Evolutionary conservation across 2,113 vertebrate genomes (phyloP).

Genomic region (Heteronetta atricapilla): DNA sequence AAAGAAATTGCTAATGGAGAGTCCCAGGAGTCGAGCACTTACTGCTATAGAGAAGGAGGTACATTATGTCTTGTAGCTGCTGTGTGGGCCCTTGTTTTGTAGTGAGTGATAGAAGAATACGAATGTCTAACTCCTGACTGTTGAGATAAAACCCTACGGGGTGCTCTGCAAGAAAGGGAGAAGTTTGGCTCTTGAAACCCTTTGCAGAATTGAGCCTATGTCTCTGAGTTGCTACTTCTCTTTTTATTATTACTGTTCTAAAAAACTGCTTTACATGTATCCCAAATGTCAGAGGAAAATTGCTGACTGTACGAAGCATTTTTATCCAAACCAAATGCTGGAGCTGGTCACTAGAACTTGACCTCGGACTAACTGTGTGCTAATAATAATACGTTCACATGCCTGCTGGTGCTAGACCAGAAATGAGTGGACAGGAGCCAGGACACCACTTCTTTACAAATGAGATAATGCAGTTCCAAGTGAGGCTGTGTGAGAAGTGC

Average conservation of each 20-base stretch:
- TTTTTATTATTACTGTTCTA: neutral
- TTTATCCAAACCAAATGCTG: neutral
- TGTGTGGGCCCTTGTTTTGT: neutral
- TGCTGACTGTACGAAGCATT: neutral
- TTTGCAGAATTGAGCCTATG: neutral
- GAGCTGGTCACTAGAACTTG: neutral
- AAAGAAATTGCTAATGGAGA: neutral
- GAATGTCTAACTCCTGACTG: neutral
- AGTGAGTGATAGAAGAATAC: neutral
- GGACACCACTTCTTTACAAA: neutral
- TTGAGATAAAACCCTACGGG: neutral
- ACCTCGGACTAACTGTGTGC: neutral
- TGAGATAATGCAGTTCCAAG: neutral
- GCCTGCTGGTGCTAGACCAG: neutral
- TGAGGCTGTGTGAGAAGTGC: neutral
- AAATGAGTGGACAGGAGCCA: neutral
- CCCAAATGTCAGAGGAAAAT: neutral
- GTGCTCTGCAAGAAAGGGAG: neutral
- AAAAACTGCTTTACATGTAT: neutral
- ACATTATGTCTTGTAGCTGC: neutral
- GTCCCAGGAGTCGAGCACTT: neutral
- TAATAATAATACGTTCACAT: neutral
- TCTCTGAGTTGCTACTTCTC: neutral
- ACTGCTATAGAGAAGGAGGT: neutral
- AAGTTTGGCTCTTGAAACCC: neutral